phyloP scores from a whole-genome alignment of 2,113 vertebrate species.

The Cariama cristata region DNA sequence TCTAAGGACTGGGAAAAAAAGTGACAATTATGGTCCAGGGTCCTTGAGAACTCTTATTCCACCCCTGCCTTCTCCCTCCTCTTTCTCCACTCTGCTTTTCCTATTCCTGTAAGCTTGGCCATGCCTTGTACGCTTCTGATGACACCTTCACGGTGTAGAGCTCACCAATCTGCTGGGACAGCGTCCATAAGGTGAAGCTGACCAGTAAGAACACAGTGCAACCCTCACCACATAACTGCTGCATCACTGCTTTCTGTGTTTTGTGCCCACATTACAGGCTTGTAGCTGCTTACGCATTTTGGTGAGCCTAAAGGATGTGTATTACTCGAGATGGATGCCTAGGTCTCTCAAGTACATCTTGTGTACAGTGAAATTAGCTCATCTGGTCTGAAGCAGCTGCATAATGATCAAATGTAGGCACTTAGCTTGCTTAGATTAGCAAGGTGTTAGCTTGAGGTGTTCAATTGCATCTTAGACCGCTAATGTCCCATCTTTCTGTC shows the following conservation, averaged over 20 bases:
- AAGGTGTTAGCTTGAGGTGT: neutral
- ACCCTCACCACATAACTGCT: fast-evolving
- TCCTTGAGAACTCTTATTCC: neutral
- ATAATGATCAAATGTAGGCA: neutral
- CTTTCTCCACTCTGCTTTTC: neutral
- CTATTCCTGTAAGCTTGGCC: neutral
- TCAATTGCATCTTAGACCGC: neutral
- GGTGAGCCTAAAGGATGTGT: neutral
- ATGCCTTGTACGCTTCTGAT: neutral
- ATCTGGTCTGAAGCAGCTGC: neutral
- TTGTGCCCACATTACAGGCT: neutral
- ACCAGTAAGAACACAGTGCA: neutral
- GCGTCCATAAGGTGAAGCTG: neutral
- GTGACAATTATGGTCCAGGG: neutral
- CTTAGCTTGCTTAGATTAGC: neutral
- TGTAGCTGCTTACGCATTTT: neutral
- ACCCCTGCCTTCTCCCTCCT: neutral
- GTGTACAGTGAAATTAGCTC: neutral
- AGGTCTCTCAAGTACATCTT: neutral
- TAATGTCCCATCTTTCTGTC: neutral
- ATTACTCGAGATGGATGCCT: neutral
- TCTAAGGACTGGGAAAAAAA: neutral
- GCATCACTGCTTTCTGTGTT: neutral
- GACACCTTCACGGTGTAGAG: neutral
- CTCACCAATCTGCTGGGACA: neutral